A percentile compares a stretch with the other conserved stretches of the same genome.
Conservation (phyloP, 2,797 vertebrate genomes). For the Poeciliopsis presidionis region DNA sequence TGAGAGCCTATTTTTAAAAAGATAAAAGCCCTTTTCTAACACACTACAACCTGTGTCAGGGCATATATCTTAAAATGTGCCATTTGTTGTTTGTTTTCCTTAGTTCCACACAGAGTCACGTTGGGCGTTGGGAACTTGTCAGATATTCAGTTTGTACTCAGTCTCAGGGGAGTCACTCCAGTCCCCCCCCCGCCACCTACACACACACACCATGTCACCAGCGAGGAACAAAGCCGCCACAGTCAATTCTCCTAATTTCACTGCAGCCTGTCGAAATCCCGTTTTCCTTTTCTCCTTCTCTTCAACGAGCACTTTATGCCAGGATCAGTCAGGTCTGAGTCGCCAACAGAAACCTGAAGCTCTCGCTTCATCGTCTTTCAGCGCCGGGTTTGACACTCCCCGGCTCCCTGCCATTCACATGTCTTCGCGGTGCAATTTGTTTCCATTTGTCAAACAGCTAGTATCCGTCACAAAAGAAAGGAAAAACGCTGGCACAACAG, state of each 20-base stretch:
- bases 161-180: slow-evolving; percentile 74
- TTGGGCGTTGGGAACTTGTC: slow-evolving; percentile 82
- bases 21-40: slow-evolving; percentile 75
- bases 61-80: slow-evolving; percentile 57
- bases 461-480: slow-evolving; percentile 80
- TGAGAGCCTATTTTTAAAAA: slow-evolving; percentile 74
- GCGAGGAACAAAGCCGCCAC: slow-evolving; percentile 82
- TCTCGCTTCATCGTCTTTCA: slow-evolving; percentile 75
- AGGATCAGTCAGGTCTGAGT: slow-evolving; percentile 81
- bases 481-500: slow-evolving; percentile 78
- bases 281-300: slow-evolving; percentile 76
- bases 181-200: slow-evolving; percentile 56
- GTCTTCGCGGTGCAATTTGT: slow-evolving; percentile 78
- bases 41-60: slow-evolving; percentile 66
- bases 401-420: slow-evolving; percentile 76
- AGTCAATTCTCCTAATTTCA: slow-evolving; percentile 84
- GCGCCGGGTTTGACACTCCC: slow-evolving; percentile 72
- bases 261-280: slow-evolving; percentile 81
- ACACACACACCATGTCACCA: slow-evolving; percentile 75
- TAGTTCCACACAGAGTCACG: slow-evolving; percentile 64
- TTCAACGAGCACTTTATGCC: slow-evolving; percentile 81
- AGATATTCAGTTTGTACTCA: slow-evolving; percentile 79
- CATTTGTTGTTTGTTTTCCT: slow-evolving; percentile 79
- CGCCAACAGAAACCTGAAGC: slow-evolving; percentile 75
- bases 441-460: slow-evolving; percentile 80